These are phyloP conservation scores for Enteromius anoplus DNA, from an alignment of 2,797 vertebrate genomes.

Conservation along the genomic window DNA sequence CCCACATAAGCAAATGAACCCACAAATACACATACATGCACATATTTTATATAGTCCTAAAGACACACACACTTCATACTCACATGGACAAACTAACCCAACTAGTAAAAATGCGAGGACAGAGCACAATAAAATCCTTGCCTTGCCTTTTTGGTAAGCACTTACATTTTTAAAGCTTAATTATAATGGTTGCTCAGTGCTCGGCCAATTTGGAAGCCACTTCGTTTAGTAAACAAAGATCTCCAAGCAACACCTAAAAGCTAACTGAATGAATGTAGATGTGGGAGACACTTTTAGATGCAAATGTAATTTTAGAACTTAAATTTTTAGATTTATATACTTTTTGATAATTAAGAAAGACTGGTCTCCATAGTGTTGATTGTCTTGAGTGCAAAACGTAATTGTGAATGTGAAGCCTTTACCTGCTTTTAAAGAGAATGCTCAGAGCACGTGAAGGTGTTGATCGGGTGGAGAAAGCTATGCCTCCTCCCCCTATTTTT, in stretches of 20 bases:
- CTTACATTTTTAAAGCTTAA: slow-evolving; percentile 36
- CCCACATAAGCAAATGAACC: neutral
- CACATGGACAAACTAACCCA: slow-evolving; percentile 33
- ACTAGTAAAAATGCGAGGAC: slow-evolving; percentile 41
- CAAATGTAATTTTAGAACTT: neutral
- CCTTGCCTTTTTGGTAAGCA: slow-evolving; percentile 1
- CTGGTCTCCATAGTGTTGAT: neutral
- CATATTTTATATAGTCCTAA: neutral
- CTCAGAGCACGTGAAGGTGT: slow-evolving; percentile 10
- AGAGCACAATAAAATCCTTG: slow-evolving; percentile 39
- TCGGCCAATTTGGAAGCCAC: slow-evolving; percentile 24
- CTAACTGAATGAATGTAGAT: neutral
- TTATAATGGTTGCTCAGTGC: neutral
- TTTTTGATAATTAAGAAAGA: neutral
- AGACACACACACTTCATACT: slow-evolving; percentile 17
- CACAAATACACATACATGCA: neutral
- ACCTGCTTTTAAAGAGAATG: neutral
- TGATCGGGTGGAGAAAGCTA: neutral
- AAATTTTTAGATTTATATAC: neutral
- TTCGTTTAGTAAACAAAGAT: slow-evolving; percentile 13
- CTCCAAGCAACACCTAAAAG: neutral
- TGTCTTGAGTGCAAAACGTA: neutral
- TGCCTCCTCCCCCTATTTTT: slow-evolving; percentile 1
- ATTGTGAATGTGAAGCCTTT: neutral
- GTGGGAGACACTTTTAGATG: neutral